phyloP scores from a whole-genome alignment of 2,888 invertebrate genomes.

The Athetis lepigone region DNA sequence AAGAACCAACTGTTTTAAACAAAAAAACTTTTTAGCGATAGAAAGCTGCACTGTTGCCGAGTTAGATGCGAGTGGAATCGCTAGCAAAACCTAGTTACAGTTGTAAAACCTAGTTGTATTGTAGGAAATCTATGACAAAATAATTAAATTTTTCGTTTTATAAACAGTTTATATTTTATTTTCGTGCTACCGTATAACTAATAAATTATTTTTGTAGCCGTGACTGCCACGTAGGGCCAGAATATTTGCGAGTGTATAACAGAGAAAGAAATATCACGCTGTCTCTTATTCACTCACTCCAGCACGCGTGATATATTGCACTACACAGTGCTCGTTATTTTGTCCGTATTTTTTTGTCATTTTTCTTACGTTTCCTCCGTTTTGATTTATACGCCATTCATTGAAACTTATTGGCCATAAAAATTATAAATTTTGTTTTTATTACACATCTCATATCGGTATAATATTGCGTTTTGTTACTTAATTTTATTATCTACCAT shows the following conservation, averaged over 20 bases:
- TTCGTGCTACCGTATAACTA: too few species aligned
- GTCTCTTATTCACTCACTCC: background rate
- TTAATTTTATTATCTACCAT: too few species aligned
- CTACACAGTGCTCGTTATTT: slow-evolving; percentile 6
- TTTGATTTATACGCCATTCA: slow-evolving; percentile 39
- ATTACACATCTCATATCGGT: background rate
- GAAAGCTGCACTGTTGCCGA: too few species aligned
- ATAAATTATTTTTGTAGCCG: background rate
- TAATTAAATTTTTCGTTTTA: too few species aligned
- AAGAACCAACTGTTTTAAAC: too few species aligned
- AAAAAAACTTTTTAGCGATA: too few species aligned
- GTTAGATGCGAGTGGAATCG: too few species aligned
- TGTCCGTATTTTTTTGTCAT: background rate
- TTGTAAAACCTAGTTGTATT: too few species aligned
- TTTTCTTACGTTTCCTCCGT: slow-evolving; percentile 22
- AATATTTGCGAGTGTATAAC: slow-evolving; percentile 3
- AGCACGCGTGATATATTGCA: slow-evolving; percentile 21
- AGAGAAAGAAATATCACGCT: background rate
- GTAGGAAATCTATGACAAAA: too few species aligned
- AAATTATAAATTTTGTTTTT: slow-evolving; percentile 10
- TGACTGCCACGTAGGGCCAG: background rate
- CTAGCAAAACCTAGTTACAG: too few species aligned
- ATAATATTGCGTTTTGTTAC: background rate
- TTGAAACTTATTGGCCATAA: slow-evolving; percentile 17
- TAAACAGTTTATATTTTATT: too few species aligned